phyloP scores from a whole-genome alignment of 2,113 vertebrate genomes.

The Rhombomys opimus region DNA sequence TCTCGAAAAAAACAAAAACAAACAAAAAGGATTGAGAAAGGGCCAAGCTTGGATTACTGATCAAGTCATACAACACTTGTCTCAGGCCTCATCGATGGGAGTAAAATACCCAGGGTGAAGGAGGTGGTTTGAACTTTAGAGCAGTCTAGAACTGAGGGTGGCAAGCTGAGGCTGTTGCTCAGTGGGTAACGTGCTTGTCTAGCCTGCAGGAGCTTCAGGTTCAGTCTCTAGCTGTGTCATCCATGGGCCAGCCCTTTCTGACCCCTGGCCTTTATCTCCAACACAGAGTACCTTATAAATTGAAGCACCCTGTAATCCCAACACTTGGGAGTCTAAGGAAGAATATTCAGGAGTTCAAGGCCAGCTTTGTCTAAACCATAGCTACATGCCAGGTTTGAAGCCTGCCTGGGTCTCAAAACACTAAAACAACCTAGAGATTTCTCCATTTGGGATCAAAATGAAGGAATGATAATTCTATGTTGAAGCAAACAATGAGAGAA shows the following conservation, averaged over 20 bases:
- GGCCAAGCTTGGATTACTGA: neutral
- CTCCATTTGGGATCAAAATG: constrained; percentile 18
- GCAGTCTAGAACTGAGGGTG: neutral
- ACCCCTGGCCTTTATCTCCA: neutral
- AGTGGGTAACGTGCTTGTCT: neutral
- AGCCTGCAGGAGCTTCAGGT: neutral
- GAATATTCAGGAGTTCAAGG: neutral
- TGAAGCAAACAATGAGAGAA: neutral
- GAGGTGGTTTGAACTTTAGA: neutral
- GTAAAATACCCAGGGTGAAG: neutral
- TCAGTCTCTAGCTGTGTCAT: neutral
- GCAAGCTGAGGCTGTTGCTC: neutral
- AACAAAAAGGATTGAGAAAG: neutral
- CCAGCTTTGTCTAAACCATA: neutral
- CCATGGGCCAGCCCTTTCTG: neutral
- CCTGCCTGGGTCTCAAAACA: neutral
- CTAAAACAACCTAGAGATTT: neutral
- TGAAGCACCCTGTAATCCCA: neutral
- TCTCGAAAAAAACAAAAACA: no score
- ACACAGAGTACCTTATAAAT: neutral
- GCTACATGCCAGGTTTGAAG: neutral
- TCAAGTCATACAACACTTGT: neutral
- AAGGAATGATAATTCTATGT: neutral
- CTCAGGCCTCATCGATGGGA: neutral
- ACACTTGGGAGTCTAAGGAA: neutral